These are phyloP conservation scores for Noctua janthe DNA, from an alignment of 2,888 invertebrate species.

Conservation along the genomic window DNA sequence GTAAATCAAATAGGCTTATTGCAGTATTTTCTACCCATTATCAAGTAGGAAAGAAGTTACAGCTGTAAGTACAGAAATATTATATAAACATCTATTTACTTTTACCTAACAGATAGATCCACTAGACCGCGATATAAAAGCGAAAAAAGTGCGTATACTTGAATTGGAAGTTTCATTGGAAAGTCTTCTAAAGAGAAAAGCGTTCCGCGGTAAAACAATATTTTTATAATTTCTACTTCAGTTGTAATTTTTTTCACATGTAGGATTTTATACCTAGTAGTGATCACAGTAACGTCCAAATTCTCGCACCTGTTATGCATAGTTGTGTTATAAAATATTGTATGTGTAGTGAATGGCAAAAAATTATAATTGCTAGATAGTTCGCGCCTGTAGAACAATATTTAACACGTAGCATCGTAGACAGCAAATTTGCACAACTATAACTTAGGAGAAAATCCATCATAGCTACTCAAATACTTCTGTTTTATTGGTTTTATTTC, in stretches of 20 bases:
- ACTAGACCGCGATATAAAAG: constrained; percentile 95
- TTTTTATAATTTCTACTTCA: constrained; percentile 68
- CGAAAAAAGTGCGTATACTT: constrained; percentile 94
- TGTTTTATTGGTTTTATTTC: background rate
- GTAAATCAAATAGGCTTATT: constrained; percentile 2
- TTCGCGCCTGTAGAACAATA: constrained; percentile 5
- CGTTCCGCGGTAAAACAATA: constrained; percentile 87
- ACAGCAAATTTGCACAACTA: constrained; percentile 1
- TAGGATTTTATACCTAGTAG: constrained; percentile 45
- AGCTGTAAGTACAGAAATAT: constrained; percentile 75
- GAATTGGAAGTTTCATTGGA: constrained; percentile 96
- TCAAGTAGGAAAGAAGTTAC: constrained; percentile 83
- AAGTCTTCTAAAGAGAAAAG: constrained; percentile 94
- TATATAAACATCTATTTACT: constrained; percentile 35
- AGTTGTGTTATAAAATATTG: constrained; percentile 17
- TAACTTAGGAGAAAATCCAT: background rate
- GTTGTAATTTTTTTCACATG: constrained; percentile 88
- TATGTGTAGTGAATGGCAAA: constrained; percentile 25
- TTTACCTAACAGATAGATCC: constrained; percentile 93
- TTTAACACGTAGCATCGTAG: constrained; percentile 8
- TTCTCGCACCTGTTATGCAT: constrained; percentile 59
- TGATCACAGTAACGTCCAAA: constrained; percentile 59
- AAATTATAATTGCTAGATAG: constrained; percentile 5
- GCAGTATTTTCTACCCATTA: constrained; percentile 17
- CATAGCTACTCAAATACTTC: background rate